Base-by-base conservation (phyloP, 2,888 invertebrate genomes). In the Hemistola chrysoprasaria region DNA sequence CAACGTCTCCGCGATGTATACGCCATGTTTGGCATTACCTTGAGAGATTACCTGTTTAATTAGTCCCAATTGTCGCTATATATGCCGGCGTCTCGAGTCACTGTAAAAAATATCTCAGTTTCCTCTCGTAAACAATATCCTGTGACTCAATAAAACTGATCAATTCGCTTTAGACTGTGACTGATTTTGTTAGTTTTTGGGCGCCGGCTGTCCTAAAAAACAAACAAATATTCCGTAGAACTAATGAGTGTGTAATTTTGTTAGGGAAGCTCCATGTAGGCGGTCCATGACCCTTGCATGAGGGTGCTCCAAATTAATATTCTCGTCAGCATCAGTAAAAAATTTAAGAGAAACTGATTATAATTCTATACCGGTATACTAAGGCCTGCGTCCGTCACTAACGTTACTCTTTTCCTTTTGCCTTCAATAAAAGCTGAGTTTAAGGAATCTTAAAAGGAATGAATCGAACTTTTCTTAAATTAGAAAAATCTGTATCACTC, bases 231-330 rank as follows among this genome's bases (percentile, higher is more conserved):
- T 73, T 71, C 66, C 62, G 70, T 82, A 76, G 83, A 84, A 85
- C 84, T 84, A 83, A 86, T 84, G 78, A 78, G 84, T 82, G 84
- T 83, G 73, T 83, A 84, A 86, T 84, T 78, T 73, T 45, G 78
- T 83, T 79, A 82, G 78, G 68, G 66, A 78, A 70, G 72, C 70
- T 78, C 78, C 69, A 68, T 72, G 81, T 73, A 79, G 83, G 81
- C 82, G 83, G 80, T 77, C 77, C 68, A 39, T 30, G 40, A n/a
- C 41, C 47, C 45, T 43, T 39, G 27, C 41, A 45, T 47, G 54
- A 47, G 57, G 47, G 45, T 53, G 56, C 47, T 61, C 52, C 60
- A 66, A 69, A 77, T 74, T 75, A 73, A 77, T 72, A 71, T 69
- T 66, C 59, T 53, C 50, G 40, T 52, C 57, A 48, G 59, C 49